A percentile compares a stretch with the other conserved stretches of the same genome.
Conservation (phyloP, 2,888 invertebrate species). For the Siphonodentalium dalli region DNA sequence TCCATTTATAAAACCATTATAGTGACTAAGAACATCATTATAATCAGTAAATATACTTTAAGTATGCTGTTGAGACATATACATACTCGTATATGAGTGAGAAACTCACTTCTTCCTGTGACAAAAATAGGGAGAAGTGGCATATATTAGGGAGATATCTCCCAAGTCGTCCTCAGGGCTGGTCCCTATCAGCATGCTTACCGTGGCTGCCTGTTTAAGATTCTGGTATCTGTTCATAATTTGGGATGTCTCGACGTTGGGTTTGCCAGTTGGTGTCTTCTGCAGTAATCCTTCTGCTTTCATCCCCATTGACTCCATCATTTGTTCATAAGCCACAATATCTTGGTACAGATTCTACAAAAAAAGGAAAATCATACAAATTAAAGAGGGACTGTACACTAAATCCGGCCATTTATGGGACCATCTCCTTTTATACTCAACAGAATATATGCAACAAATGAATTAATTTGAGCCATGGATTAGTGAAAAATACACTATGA, state of each 20-base stretch:
- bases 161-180: too few relatives aligned
- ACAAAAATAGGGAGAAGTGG: too few relatives aligned
- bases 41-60: too few relatives aligned
- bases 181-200: too few relatives aligned
- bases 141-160: too few relatives aligned
- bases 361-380: not conserved
- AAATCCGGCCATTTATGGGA: not conserved
- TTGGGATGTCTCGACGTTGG: slow-evolving; percentile 75
- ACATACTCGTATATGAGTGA: too few relatives aligned
- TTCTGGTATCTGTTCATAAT: slow-evolving; percentile 90
- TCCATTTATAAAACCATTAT: too few relatives aligned
- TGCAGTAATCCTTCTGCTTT: slow-evolving; percentile 92
- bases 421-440: not conserved
- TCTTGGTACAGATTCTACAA: slow-evolving; percentile 86
- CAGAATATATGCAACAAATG: not conserved
- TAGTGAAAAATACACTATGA: too few relatives aligned
- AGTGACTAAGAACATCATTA: too few relatives aligned
- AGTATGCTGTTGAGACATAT: too few relatives aligned
- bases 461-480: slow-evolving; percentile 3
- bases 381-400: too few relatives aligned
- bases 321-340: slow-evolving; percentile 94
- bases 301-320: slow-evolving; percentile 93
- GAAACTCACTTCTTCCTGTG: too few relatives aligned
- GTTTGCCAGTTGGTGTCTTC: slow-evolving; percentile 74
- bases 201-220: slow-evolving; percentile 82